Evolutionary conservation across 2,797 vertebrate species (phyloP), one percentile per base, ranked within the genome.

Genomic region (Lutjanus argentimaculatus): DNA sequence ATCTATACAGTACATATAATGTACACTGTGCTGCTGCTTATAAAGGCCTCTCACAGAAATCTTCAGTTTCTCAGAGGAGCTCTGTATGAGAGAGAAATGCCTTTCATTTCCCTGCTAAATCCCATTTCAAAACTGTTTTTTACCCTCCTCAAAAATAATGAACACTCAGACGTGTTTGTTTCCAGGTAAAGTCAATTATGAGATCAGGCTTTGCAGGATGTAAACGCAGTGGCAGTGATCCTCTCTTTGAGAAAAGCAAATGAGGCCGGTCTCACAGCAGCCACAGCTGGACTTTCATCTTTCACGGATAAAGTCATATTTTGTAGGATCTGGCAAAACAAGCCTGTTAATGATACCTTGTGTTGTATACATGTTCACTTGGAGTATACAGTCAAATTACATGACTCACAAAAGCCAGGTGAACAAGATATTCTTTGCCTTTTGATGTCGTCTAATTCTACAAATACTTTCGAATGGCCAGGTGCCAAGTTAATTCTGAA

Each of bases 191-290:
- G 21, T 25, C 65, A 64, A 82, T 84, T 78, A 79, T 75, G 46
- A 79, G 83, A 79, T 85, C 58, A 80, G 51, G 65, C 43, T 85
- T 36, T 79, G 70, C 83, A 83, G 88, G 80, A 83, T 86, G 80
- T 79, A 66, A 75, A 77, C 67, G 67, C 59, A 68, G 30, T 1
- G 45, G 56, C 16, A 13, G 52, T 63, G 72, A 82, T 77, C 72
- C 42, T 48, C 43, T 58, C 56, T 79, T 84, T 87, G 78, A 85
- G 88, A 82, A 72, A 80, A 80, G 70, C 25, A 83, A 79, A 88
- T 43, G 42, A 71, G 22, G 49, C 43, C 12, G 64, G 75, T 82
- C 51, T 84, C 67, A 66, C 42, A 2, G 30, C 36, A 71, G 62
- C 64, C 55, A n/a, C 61, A 82, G 7, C 10, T 58, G 19, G 6